Evolutionary conservation across 2,888 invertebrate species (phyloP).

Genomic region (Parnassius mnemosyne): DNA sequence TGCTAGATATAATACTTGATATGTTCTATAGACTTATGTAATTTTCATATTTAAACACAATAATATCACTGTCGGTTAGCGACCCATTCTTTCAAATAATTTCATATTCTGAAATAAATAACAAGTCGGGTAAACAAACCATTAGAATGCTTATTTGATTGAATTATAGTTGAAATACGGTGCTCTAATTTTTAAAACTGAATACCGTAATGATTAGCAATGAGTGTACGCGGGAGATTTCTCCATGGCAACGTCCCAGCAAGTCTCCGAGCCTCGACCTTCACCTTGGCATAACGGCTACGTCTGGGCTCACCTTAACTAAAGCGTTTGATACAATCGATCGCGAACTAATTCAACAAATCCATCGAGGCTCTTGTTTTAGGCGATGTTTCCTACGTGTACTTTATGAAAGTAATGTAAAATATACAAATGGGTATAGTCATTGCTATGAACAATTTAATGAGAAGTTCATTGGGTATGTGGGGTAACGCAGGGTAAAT

Average conservation of each 20-base stretch:
- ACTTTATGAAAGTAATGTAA: conserved; percentile 37
- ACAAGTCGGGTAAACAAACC: conserved; percentile 3
- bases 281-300: conserved; percentile 57
- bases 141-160: neutral
- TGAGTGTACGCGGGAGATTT: conserved; percentile 40
- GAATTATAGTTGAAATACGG: conserved; percentile 7
- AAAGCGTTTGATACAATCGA: conserved; percentile 37
- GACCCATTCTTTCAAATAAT: too few relatives aligned
- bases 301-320: conserved; percentile 45
- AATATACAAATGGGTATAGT: conserved; percentile 19
- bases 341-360: conserved; percentile 11
- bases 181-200: conserved; percentile 33
- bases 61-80: too few relatives aligned
- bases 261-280: conserved; percentile 41
- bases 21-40: too few relatives aligned
- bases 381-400: neutral
- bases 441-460: conserved; percentile 9
- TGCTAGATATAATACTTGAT: too few relatives aligned
- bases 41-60: too few relatives aligned
- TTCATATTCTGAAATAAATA: neutral
- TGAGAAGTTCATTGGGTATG: conserved; percentile 25
- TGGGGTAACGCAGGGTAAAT: conserved; percentile 49
- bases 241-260: conserved; percentile 51
- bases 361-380: conserved; percentile 35
- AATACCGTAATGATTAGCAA: conserved; percentile 51